Percentiles rank a stretch among this genome's conserved stretches.
Evolutionary conservation across 2,797 vertebrate genomes (phyloP).

Genomic region (Acestrorhynchus altus): DNA sequence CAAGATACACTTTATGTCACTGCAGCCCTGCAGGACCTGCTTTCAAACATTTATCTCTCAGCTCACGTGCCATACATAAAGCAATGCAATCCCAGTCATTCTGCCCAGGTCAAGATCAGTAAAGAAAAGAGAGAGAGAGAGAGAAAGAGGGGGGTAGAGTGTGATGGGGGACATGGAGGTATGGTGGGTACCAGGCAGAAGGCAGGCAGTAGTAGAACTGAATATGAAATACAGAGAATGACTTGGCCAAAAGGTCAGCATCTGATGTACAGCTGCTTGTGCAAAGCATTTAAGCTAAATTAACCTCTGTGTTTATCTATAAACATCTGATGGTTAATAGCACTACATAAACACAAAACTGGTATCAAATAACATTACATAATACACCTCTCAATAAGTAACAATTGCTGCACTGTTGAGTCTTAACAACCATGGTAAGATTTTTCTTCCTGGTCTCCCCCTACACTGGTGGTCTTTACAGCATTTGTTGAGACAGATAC

Average conservation of each 20-base stretch:
- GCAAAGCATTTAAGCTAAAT: too few relatives aligned
- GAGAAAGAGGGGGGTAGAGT: background rate
- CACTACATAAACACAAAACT: too few relatives aligned
- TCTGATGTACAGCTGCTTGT: too few relatives aligned
- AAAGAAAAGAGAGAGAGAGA: background rate
- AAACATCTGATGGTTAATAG: too few relatives aligned
- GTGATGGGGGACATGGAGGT: background rate
- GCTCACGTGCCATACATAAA: constrained; percentile 47
- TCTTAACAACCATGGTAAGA: too few relatives aligned
- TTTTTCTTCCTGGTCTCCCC: too few relatives aligned
- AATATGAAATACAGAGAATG: constrained; percentile 48
- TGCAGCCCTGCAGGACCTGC: constrained; percentile 6
- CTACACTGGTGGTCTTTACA: too few relatives aligned
- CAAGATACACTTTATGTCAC: constrained; percentile 46
- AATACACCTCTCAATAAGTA: too few relatives aligned
- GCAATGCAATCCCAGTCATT: constrained; percentile 57
- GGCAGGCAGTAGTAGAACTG: background rate
- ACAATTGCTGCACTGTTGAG: too few relatives aligned
- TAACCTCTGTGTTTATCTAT: too few relatives aligned
- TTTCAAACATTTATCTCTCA: constrained; percentile 22
- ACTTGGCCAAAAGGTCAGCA: constrained; percentile 39
- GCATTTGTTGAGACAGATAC: too few relatives aligned
- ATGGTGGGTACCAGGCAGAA: constrained; percentile 5
- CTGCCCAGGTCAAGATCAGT: constrained; percentile 35
- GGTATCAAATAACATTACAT: too few relatives aligned